phyloP scores from a whole-genome alignment of 2,797 vertebrate species.

The Nothura maculosa region DNA sequence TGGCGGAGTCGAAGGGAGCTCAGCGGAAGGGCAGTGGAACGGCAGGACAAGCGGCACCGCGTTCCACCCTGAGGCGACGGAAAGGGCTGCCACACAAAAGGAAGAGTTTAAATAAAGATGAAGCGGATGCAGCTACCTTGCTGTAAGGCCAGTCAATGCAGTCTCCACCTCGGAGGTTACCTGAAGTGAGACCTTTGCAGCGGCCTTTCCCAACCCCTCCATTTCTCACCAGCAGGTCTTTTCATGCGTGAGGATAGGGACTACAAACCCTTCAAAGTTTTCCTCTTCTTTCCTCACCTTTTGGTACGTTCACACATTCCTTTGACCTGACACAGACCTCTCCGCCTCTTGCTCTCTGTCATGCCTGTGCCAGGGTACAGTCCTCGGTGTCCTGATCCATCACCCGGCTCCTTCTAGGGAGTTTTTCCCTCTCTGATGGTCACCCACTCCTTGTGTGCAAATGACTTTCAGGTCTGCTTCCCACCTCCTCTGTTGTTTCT shows the following conservation, averaged over 20 bases:
- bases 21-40: conserved; percentile 35
- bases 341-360: neutral
- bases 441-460: neutral
- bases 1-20: neutral
- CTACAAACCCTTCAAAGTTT: conserved; percentile 7
- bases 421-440: neutral
- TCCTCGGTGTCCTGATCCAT: neutral
- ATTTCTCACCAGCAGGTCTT: conserved; percentile 33
- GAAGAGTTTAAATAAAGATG: conserved; percentile 65
- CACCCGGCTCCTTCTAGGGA: neutral
- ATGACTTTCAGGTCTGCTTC: neutral
- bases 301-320: neutral
- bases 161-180: conserved; percentile 37
- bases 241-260: neutral
- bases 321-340: neutral
- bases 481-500: neutral
- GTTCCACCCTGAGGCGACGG: neutral
- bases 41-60: conserved; percentile 22
- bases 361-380: fast-evolving
- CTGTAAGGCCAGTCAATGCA: neutral
- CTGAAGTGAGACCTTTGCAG: conserved; percentile 24
- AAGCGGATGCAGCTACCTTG: conserved; percentile 15
- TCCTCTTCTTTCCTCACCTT: neutral
- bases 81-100: conserved; percentile 27
- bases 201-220: conserved; percentile 48